phyloP scores from a whole-genome alignment of 2,888 invertebrate species.

The Ryuthela nishihirai region DNA sequence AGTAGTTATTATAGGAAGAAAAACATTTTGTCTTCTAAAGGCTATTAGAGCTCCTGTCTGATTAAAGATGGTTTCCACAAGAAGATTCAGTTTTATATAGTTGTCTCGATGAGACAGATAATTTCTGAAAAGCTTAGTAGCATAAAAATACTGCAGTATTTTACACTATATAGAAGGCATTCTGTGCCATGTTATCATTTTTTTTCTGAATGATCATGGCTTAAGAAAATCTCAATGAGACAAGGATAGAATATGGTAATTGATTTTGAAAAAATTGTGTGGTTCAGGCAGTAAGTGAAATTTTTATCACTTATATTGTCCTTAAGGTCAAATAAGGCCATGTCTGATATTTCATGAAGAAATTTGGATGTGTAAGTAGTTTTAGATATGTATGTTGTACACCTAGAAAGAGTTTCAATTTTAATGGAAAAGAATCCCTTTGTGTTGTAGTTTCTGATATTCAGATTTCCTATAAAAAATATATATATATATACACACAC shows the following conservation, averaged over 20 bases:
- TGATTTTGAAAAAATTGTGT: slow-evolving; percentile 23
- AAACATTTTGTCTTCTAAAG: too few relatives aligned
- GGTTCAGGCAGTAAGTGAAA: slow-evolving; percentile 18
- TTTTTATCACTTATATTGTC: slow-evolving; percentile 17
- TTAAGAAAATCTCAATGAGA: slow-evolving; percentile 28
- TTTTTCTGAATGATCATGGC: slow-evolving; percentile 24
- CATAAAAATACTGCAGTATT: slow-evolving; percentile 23
- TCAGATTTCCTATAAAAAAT: slow-evolving; percentile 20
- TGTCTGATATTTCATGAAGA: too few relatives aligned
- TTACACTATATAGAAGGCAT: slow-evolving; percentile 12
- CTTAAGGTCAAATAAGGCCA: slow-evolving; percentile 5
- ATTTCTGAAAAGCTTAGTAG: slow-evolving; percentile 9
- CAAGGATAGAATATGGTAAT: slow-evolving; percentile 10
- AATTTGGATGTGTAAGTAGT: slow-evolving; percentile 22
- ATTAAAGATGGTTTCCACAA: slow-evolving; percentile 17
- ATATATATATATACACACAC: slow-evolving; percentile 6
- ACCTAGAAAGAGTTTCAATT: slow-evolving; percentile 5
- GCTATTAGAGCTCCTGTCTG: slow-evolving; percentile 1
- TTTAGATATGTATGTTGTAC: slow-evolving; percentile 16
- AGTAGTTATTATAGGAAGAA: too few relatives aligned
- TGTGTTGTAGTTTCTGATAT: slow-evolving; percentile 29
- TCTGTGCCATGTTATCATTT: slow-evolving; percentile 16
- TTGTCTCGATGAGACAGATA: slow-evolving; percentile 30
- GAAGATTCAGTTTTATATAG: slow-evolving; percentile 24
- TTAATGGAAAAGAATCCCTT: slow-evolving; percentile 11